These are phyloP conservation scores for Physocephala rufipes DNA, from an alignment of 2,888 invertebrate species.

Conservation along the genomic window DNA sequence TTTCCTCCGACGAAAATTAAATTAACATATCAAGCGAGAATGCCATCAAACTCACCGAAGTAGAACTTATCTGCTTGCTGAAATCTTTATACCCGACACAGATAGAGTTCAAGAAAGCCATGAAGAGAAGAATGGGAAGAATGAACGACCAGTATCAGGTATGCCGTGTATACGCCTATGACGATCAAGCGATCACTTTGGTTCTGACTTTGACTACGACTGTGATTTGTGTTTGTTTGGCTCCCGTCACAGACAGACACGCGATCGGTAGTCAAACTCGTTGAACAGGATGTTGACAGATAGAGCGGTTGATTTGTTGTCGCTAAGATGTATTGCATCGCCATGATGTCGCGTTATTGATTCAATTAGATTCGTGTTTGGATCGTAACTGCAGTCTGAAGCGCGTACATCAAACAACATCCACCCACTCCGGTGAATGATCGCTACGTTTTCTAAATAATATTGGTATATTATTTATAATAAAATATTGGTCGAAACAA, in stretches of 20 bases:
- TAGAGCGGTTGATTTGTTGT: not conserved
- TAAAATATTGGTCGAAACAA: no score
- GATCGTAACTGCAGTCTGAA: not conserved
- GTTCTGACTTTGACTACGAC: no score
- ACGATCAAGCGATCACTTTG: no score
- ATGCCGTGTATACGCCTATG: not conserved
- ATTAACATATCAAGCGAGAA: constrained; percentile 16
- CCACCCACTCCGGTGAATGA: no score
- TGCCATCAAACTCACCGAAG: not conserved
- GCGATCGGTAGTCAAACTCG: not conserved
- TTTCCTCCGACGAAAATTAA: not conserved
- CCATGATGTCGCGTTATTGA: no score
- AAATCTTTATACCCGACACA: not conserved
- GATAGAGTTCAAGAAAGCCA: not conserved
- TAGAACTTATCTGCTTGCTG: constrained; percentile 1
- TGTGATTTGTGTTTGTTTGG: not conserved
- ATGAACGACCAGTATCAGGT: no score
- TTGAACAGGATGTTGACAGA: constrained; percentile 1
- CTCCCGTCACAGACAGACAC: constrained; percentile 6
- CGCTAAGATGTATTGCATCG: no score
- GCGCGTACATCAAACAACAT: not conserved
- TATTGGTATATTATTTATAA: no score
- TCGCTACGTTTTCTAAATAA: no score
- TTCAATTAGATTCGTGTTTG: not conserved
- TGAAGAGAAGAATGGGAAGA: no score